Evolutionary conservation across 2,113 vertebrate species (phyloP), one percentile per base, ranked within the genome.

Genomic region (Propithecus coquereli): DNA sequence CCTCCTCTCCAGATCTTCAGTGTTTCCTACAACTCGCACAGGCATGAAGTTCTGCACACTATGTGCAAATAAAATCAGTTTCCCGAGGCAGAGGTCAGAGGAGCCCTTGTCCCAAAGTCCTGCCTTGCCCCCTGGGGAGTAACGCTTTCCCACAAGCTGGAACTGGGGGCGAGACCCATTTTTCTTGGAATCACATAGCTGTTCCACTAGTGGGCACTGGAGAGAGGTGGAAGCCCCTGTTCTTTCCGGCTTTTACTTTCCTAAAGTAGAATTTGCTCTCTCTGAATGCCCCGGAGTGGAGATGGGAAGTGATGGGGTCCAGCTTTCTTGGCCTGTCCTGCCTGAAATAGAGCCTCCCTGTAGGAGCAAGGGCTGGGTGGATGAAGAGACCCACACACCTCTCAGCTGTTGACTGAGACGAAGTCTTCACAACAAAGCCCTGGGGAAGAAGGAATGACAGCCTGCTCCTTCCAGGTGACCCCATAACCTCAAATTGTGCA

Each of bases 111-210:
- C 37, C 12, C 43, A 9, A 84, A 2, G 6, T 2, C 0, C 40
- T 61, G 34, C 43, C 70, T 52, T 45, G 16, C 9, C 25, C 5
- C 11, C 4, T 4, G 5, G 34, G 14, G 4, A 22, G 18, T 7
- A 34, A 3, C 11, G 1, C 13, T 23, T 43, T 13, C 18, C 11
- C 1, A 27, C 9, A 7, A 22, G 61, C 0, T 25, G 50, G 30
- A 86, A 30, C 10, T 23, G 8, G 17, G 7, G 32, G 10, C 17
- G 32, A 22, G 20, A 50, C 14, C n/a, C 13, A 32, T n/a, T 50
- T 65, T 77, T 40, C 25, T 23, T 45, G 4, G 6, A 25, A 27
- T n/a, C 12, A 76, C 8, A 34, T 11, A 16, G 4, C 11, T 59
- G 5, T 0, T 45, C 43, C 23, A 59, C 4, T 11, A 40, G 16